Evolutionary conservation across 2,113 vertebrate genomes (phyloP), one percentile per base, ranked within the genome.

Genomic region (Cathartes aura): DNA sequence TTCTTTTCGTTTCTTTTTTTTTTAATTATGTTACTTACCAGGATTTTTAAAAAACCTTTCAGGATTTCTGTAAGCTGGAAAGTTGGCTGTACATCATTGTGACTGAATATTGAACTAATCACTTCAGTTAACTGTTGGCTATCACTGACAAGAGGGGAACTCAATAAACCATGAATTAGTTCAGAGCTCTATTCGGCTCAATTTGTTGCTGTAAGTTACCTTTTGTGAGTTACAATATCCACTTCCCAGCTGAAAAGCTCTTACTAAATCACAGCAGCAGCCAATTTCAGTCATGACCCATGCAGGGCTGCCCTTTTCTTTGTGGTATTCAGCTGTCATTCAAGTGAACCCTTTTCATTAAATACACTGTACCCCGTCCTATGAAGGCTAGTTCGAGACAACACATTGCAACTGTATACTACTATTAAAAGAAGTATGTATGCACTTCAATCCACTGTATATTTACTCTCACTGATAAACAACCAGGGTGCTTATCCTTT

Each of bases 131-230:
- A 94, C 89, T 94, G 92, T 96, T 73, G 90, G 88, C 93, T 97
- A 95, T 93, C 79, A 36, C 75, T 92, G 96, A 90, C 88, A 80
- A 92, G 89, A 92, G 85, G 48, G 82, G 72, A 92, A 91, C 96
- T 98, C 94, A 97, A 98, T 96, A 95, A 93, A 86, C 91, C 84
- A 68, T 85, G 96, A 96, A 94, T 97, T 95, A 96, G 92, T 96
- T 95, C 87, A 87, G 88, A 98, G 97, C 95, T 97, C 98, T 96
- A 98, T 98, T 98, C 98, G 97, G 98, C 97, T 98, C 98, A 99
- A 99, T 98, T 98, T 98, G 98, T 98, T 98, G 98, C 98, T 98
- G 97, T 97, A 98, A 98, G 98, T 98, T 98, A 98, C 98, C 98
- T 98, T 98, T 98, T 98, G 97, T 98, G 97, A 98, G 96, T 98